phyloP scores from a whole-genome alignment of 2,113 vertebrate genomes.

The Cinclus cinclus region DNA sequence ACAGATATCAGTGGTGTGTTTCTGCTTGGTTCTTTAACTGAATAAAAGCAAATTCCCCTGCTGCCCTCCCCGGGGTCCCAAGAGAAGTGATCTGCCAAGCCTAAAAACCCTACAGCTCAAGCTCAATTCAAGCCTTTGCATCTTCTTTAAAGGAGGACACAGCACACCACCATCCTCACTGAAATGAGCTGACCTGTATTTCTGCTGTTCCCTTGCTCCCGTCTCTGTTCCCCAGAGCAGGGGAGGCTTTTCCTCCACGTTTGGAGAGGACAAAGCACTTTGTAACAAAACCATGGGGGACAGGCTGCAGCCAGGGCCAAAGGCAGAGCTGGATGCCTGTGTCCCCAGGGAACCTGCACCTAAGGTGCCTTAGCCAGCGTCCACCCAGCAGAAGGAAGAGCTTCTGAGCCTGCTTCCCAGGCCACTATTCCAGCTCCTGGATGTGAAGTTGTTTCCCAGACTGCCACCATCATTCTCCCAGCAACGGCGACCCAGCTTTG shows the following conservation, averaged over 20 bases:
- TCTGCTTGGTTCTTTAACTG: background rate
- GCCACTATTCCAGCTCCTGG: background rate
- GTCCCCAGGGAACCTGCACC: background rate
- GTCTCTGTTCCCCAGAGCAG: background rate
- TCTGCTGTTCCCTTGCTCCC: background rate
- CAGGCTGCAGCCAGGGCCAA: background rate
- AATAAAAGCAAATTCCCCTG: background rate
- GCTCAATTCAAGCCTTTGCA: background rate
- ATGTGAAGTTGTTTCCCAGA: background rate
- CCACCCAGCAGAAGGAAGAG: background rate
- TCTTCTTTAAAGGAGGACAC: background rate
- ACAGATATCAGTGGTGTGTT: background rate
- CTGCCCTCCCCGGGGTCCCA: background rate
- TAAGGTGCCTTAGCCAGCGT: background rate
- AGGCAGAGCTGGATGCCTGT: background rate
- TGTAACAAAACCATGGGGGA: background rate
- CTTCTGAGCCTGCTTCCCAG: background rate
- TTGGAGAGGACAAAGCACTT: background rate
- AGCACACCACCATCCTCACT: background rate
- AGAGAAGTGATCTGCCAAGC: background rate
- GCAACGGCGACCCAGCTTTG: rapidly evolving
- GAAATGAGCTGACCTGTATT: background rate
- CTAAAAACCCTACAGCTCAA: background rate
- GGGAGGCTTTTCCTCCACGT: background rate
- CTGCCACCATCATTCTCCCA: background rate